These are phyloP conservation scores for Torymus auratus DNA, from an alignment of 2,888 invertebrate species.

Conservation along the genomic window DNA sequence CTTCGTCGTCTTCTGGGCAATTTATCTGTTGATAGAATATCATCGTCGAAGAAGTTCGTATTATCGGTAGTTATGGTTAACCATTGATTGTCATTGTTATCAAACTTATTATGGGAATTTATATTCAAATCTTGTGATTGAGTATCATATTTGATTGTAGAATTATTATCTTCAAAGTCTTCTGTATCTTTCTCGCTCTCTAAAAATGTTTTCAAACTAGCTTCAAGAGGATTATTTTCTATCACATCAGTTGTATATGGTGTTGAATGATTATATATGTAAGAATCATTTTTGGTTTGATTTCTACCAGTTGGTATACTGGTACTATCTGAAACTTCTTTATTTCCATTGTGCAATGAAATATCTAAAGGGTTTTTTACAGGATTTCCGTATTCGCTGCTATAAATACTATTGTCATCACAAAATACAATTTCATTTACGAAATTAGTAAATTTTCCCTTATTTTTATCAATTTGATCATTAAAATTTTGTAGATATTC, in stretches of 20 bases:
- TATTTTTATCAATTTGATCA: neutral
- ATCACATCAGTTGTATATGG: neutral
- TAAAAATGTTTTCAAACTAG: conserved; percentile 16
- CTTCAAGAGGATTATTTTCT: conserved; percentile 42
- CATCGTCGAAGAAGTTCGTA: conserved; percentile 13
- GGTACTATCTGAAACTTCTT: neutral
- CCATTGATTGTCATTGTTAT: conserved; percentile 22
- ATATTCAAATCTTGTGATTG: neutral
- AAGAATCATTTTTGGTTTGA: neutral
- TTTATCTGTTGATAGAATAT: conserved; percentile 2
- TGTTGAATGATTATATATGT: conserved; percentile 29
- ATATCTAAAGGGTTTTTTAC: conserved; percentile 12
- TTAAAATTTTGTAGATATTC: neutral
- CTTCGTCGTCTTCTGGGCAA: neutral
- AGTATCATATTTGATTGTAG: neutral
- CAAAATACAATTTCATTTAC: conserved; percentile 33
- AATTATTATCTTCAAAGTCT: neutral
- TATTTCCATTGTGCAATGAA: neutral
- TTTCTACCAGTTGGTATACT: neutral
- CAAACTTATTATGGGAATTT: neutral
- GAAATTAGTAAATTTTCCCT: conserved; percentile 9
- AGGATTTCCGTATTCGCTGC: neutral
- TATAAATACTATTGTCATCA: neutral
- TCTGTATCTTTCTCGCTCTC: conserved; percentile 31
- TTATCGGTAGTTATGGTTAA: conserved; percentile 6